Evolutionary conservation across 2,888 invertebrate species (phyloP).

Genomic region (Leptarthrus brevirostris): DNA sequence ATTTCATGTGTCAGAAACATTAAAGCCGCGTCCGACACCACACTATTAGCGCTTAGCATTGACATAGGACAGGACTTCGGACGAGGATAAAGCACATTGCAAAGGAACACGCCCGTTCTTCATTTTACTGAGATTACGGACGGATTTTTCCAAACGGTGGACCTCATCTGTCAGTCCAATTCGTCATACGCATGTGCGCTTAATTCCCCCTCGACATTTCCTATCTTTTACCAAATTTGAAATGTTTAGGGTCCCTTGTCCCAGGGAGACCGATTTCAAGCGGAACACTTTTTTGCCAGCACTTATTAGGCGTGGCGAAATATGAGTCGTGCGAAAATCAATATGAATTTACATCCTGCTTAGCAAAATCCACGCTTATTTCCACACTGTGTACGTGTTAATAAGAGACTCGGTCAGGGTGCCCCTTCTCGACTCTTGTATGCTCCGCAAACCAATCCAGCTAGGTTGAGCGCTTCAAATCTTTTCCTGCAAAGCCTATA

Average conservation of each 20-base stretch:
- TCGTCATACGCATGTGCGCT: constrained; percentile 52
- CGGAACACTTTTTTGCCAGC: background rate
- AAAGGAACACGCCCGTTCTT: constrained; percentile 4
- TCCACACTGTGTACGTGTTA: too few species aligned
- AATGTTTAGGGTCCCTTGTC: background rate
- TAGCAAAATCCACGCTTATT: constrained; percentile 20
- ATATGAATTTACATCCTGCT: constrained; percentile 28
- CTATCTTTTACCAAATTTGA: background rate
- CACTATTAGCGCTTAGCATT: constrained; percentile 17
- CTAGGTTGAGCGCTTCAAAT: too few species aligned
- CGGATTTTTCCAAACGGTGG: constrained; percentile 24
- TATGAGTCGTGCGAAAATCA: constrained; percentile 20
- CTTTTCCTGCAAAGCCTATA: too few species aligned
- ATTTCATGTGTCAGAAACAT: constrained; percentile 42
- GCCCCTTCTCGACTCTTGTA: too few species aligned
- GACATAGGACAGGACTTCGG: constrained; percentile 8
- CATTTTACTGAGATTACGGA: constrained; percentile 11
- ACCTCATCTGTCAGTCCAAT: constrained; percentile 46
- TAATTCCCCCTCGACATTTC: constrained; percentile 1
- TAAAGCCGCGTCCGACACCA: constrained; percentile 38
- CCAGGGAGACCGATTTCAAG: background rate
- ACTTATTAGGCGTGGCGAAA: constrained; percentile 31
- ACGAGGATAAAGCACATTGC: background rate
- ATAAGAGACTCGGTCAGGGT: too few species aligned
- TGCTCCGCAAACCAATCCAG: too few species aligned